Percentiles rank a stretch among this genome's conserved stretches.
Evolutionary conservation across 2,113 vertebrate species (phyloP).

Genomic region (Melozone crissalis): DNA sequence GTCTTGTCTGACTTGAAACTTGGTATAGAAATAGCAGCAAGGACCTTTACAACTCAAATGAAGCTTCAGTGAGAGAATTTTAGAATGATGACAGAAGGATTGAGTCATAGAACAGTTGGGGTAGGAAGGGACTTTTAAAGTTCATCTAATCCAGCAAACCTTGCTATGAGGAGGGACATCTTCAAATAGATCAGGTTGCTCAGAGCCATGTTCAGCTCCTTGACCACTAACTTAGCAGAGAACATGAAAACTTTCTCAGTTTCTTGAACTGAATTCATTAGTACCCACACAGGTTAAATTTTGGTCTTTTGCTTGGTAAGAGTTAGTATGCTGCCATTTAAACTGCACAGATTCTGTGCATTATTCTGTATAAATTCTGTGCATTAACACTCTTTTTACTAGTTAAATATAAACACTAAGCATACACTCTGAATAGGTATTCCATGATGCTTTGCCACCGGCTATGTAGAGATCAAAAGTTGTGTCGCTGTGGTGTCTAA

Average conservation of each 20-base stretch:
- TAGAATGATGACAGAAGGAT: neutral
- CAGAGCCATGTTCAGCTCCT: accelerated
- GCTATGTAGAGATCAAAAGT: neutral
- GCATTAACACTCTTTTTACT: neutral
- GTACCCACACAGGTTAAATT: accelerated
- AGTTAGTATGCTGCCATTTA: neutral
- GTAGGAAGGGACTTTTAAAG: neutral
- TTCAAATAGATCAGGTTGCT: neutral
- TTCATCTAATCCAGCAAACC: neutral
- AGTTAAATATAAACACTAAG: neutral
- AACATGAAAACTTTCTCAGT: neutral
- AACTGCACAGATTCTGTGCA: neutral
- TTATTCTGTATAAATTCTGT: neutral
- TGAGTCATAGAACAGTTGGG: neutral
- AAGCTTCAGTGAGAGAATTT: neutral
- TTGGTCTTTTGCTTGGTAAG: neutral
- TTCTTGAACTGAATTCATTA: neutral
- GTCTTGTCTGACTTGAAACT: neutral
- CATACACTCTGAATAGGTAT: neutral
- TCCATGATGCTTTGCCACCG: neutral
- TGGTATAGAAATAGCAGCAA: neutral
- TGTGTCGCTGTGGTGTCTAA: neutral
- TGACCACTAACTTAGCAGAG: neutral
- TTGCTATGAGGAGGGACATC: neutral
- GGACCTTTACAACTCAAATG: neutral